phyloP scores from a whole-genome alignment of 2,797 vertebrate species.

The Manis javanica region DNA sequence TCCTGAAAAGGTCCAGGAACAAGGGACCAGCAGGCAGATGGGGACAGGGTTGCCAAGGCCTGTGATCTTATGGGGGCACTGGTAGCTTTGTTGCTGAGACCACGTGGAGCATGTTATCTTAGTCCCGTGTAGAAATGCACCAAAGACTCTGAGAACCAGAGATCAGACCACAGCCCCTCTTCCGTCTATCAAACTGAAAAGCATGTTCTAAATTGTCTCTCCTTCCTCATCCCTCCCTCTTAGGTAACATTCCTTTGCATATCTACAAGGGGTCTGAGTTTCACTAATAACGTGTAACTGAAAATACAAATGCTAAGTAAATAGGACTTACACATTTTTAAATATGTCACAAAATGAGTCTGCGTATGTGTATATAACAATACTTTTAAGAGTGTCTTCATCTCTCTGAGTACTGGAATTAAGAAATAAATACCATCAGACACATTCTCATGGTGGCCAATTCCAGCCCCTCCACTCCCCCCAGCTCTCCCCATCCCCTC shows the following conservation, averaged over 20 bases:
- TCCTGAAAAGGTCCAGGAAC: not conserved
- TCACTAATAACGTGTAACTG: not conserved
- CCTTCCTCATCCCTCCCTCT: not conserved
- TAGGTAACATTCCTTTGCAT: not conserved
- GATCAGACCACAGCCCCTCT: not conserved
- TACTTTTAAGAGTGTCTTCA: not conserved
- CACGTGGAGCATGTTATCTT: not conserved
- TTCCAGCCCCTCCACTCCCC: not conserved
- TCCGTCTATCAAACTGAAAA: not conserved
- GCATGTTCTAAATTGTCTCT: not conserved
- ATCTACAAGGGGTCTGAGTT: not conserved
- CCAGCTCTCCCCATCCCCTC: not conserved
- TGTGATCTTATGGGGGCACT: fast-evolving
- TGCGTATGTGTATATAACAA: not conserved
- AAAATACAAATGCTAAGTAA: slow-evolving; percentile 18
- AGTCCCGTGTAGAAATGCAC: not conserved
- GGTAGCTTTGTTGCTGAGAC: not conserved
- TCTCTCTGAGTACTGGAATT: not conserved
- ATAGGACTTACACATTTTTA: not conserved
- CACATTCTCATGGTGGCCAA: not conserved
- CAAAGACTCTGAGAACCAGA: not conserved
- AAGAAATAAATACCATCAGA: not conserved
- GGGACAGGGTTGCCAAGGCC: fast-evolving
- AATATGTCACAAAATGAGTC: not conserved
- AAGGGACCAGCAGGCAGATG: not conserved